These are phyloP conservation scores for Machimus rusticus DNA, from an alignment of 2,888 invertebrate genomes.

Conservation along the genomic window DNA sequence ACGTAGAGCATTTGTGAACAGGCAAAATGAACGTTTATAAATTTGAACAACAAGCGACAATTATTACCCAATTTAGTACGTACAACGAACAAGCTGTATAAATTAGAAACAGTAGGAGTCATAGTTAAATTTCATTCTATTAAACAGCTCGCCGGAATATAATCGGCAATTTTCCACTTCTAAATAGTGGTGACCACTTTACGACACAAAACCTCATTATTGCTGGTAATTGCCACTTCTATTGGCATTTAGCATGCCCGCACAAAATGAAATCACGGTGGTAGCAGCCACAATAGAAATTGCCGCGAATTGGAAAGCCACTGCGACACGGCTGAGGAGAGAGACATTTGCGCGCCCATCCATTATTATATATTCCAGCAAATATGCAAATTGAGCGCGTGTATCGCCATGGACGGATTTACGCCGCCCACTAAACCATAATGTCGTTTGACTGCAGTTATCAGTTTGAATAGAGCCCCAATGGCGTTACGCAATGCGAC, in stretches of 20 bases:
- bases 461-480: neutral
- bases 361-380: slow-evolving; percentile 26
- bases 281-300: slow-evolving; percentile 25
- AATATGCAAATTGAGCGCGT: slow-evolving; percentile 24
- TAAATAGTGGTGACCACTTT: neutral
- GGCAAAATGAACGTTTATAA: neutral
- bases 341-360: neutral
- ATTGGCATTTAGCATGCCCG: slow-evolving; percentile 16
- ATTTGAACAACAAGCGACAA: neutral
- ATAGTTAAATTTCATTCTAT: slow-evolving; percentile 2
- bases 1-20: neutral
- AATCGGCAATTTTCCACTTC: slow-evolving; percentile 26
- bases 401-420: neutral
- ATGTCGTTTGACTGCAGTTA: neutral
- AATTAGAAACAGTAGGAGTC: slow-evolving; percentile 11
- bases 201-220: slow-evolving; percentile 36
- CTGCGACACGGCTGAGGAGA: neutral
- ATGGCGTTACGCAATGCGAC: neutral
- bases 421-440: neutral
- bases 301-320: slow-evolving; percentile 6
- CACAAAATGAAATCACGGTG: slow-evolving; percentile 15
- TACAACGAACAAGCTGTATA: neutral
- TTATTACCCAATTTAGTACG: neutral
- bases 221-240: slow-evolving; percentile 31
- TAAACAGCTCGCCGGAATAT: slow-evolving; percentile 6